Base-by-base conservation (phyloP, 2,113 vertebrate species). In the Myocastor coypus region DNA sequence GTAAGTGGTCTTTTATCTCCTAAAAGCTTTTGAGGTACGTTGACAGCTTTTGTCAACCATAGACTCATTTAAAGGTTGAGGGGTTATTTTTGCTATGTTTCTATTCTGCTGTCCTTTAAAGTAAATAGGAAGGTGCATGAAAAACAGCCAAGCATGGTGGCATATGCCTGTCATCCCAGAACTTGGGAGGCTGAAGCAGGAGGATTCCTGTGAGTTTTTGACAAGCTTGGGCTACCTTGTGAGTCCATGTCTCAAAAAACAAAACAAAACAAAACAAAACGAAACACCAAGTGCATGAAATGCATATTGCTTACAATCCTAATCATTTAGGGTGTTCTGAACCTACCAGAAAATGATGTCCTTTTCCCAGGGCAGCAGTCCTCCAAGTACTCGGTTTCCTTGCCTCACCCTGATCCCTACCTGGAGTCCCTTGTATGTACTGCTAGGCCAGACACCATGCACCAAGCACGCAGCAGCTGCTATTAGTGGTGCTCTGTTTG, bases 1-100 rank as follows among this genome's bases (percentile, higher is more conserved):
- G 98, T 99, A 97, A 98, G 98, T 98, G 77, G 52, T 40, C 81
- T 96, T 50, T 84, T 55, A 61, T 66, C 32, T 96, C 95, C 87
- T 93, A 42, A 66, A 92, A 83, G 85, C 66, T 22, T 96, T 97
- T 1, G 0, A 40, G 19, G 16, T 86, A n/a, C 14, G 30, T 17
- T 91, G 26, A 37, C 5, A 32, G 68, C 69, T 78, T 90, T 50
- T 73, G 55, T 95, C n/a, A 59, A 34, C 34, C 1, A 13, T 32
- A 91, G 68, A 83, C 12, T 69, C 34, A 89, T 73, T 81, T 30
- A 83, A 83, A 93, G 30, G 78, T 22, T 63, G 52, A 13, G 24
- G 17, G 16, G 55, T 57, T 57, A 68, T 71, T 82, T 80, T 91
- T 59, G 57, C 19, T 89, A 28, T 89, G n/a, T 90, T 94, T 87